phyloP scores from a whole-genome alignment of 2,888 invertebrate species.

The Spialia ferax region DNA sequence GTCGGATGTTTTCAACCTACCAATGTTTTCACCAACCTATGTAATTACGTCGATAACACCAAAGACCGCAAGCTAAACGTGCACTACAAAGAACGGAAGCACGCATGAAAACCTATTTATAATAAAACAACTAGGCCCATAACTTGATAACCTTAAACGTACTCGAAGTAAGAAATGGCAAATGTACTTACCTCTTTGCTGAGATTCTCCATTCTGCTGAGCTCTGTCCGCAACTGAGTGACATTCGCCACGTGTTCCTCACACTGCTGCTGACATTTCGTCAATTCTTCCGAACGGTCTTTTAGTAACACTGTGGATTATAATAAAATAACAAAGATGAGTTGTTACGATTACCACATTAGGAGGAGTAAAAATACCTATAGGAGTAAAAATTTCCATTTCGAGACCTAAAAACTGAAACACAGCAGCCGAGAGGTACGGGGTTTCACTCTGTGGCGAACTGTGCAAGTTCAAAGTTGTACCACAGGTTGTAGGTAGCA shows the following conservation, averaged over 20 bases:
- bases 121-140: no score
- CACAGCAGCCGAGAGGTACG: neutral
- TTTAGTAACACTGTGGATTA: slow-evolving; percentile 52
- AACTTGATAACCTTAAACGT: no score
- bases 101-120: no score
- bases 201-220: slow-evolving; percentile 52
- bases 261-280: slow-evolving; percentile 48
- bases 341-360: no score
- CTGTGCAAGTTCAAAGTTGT: neutral
- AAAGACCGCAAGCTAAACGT: no score
- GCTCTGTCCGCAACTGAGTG: slow-evolving; percentile 51
- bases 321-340: neutral
- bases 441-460: neutral
- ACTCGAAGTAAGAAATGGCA: no score
- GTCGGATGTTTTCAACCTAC: no score
- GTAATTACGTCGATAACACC: no score
- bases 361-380: no score
- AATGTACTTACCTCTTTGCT: slow-evolving; percentile 56
- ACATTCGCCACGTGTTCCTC: slow-evolving; percentile 51
- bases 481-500: neutral
- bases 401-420: neutral
- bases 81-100: no score
- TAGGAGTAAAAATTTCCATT: neutral
- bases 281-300: slow-evolving; percentile 56
- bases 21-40: no score